Conservation (phyloP, 1,140 invertebrate species). For the Sinonovacula constricta region DNA sequence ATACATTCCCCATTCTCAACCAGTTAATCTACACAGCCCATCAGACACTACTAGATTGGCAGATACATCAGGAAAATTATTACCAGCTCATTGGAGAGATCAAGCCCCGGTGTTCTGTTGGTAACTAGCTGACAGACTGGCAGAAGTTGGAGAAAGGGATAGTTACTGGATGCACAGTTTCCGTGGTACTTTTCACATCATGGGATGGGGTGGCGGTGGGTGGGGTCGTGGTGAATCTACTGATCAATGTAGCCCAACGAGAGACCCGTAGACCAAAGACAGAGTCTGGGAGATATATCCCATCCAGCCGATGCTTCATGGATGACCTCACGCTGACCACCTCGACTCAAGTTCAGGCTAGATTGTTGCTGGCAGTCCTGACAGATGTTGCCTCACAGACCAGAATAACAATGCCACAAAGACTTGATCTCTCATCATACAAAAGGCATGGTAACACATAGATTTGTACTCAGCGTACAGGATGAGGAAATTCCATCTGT, state of each 20-base stretch:
- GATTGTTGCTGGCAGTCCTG: neutral
- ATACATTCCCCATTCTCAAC: neutral
- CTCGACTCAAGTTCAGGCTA: neutral
- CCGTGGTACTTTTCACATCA: neutral
- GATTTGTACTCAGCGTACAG: neutral
- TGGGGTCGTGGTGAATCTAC: slow-evolving; percentile 3
- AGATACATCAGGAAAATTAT: slow-evolving; percentile 10
- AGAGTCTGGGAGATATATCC: neutral
- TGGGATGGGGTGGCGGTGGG: no score
- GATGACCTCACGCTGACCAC: slow-evolving; percentile 17
- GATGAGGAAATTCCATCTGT: slow-evolving; percentile 18
- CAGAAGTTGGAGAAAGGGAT: neutral
- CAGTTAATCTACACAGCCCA: slow-evolving; percentile 33
- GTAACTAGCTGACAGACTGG: neutral
- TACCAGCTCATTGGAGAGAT: neutral
- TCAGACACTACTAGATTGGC: slow-evolving; percentile 17
- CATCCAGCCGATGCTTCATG: slow-evolving; percentile 7
- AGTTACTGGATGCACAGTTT: slow-evolving; percentile 2
- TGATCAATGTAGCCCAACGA: slow-evolving; percentile 5
- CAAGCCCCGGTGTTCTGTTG: neutral
- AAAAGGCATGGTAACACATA: slow-evolving; percentile 28
- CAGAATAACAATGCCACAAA: slow-evolving; percentile 17
- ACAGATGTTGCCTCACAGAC: neutral
- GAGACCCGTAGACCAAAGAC: neutral
- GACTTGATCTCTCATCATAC: slow-evolving; percentile 14